phyloP scores from a whole-genome alignment of 2,888 invertebrate genomes.

The Galeruca laticollis region DNA sequence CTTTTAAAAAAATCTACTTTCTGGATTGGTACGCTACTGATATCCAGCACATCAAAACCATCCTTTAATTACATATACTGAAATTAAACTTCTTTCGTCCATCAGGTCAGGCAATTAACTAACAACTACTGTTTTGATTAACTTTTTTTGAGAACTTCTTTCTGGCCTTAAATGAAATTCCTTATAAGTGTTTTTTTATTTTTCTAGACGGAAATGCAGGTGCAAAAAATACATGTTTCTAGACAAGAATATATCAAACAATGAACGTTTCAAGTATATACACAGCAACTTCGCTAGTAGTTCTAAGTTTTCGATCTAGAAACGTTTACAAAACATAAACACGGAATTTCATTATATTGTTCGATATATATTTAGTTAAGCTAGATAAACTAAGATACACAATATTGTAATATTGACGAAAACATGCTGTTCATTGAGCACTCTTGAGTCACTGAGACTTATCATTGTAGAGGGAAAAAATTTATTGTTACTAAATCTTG shows the following conservation, averaged over 20 bases:
- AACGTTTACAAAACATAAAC: too few relatives aligned
- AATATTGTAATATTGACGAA: too few relatives aligned
- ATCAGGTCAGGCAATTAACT: conserved; percentile 38
- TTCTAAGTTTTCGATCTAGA: too few relatives aligned
- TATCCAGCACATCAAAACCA: conserved; percentile 27
- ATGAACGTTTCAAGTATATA: too few relatives aligned
- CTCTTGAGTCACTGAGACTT: too few relatives aligned
- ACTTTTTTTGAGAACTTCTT: conserved; percentile 18
- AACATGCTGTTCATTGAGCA: too few relatives aligned
- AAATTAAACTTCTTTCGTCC: conserved; percentile 45
- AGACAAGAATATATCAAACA: neutral
- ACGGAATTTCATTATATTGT: too few relatives aligned
- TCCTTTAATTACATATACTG: conserved; percentile 46
- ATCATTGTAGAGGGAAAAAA: too few relatives aligned
- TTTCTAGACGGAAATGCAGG: neutral
- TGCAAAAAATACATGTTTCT: neutral
- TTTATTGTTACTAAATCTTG: too few relatives aligned
- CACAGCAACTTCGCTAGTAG: too few relatives aligned
- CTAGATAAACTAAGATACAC: too few relatives aligned
- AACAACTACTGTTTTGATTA: conserved; percentile 38
- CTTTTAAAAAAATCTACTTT: neutral
- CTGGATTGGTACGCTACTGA: conserved; percentile 11
- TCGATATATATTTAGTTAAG: too few relatives aligned
- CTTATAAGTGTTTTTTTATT: neutral
- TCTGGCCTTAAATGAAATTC: conserved; percentile 6